phyloP scores from a whole-genome alignment of 2,113 vertebrate genomes.

The Tyrannus savana region DNA sequence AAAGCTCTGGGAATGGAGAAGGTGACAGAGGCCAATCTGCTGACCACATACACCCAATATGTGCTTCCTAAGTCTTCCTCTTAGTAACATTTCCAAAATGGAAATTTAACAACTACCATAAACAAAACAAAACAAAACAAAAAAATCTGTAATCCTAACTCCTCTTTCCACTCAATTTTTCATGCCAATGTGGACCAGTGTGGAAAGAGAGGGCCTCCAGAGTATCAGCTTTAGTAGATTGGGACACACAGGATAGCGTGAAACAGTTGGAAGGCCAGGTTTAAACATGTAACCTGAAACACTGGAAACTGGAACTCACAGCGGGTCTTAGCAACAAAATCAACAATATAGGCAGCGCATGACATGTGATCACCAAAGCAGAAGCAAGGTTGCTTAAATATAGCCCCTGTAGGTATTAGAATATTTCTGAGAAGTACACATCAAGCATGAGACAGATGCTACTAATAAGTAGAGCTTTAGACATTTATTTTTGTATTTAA shows the following conservation, averaged over 20 bases:
- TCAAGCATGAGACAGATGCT: slow-evolving; percentile 75
- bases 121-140: neutral
- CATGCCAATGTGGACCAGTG: neutral
- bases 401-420: slow-evolving; percentile 73
- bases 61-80: neutral
- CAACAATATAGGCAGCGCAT: slow-evolving; percentile 71
- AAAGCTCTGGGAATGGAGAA: neutral
- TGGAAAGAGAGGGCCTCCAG: slow-evolving; percentile 48
- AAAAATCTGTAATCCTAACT: slow-evolving; percentile 60
- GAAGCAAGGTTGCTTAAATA: slow-evolving; percentile 76
- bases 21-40: neutral
- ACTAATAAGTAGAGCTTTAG: slow-evolving; percentile 72
- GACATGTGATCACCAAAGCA: slow-evolving; percentile 74
- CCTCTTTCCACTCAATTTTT: slow-evolving; percentile 46
- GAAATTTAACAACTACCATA: slow-evolving; percentile 40
- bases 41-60: neutral
- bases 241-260: slow-evolving; percentile 28
- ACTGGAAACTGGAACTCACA: slow-evolving; percentile 69
- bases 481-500: slow-evolving; percentile 75
- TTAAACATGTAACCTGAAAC: slow-evolving; percentile 76
- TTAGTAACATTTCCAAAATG: slow-evolving; percentile 30
- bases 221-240: slow-evolving; percentile 59
- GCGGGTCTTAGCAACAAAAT: slow-evolving; percentile 76
- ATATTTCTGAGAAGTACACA: slow-evolving; percentile 76
- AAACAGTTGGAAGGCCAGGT: slow-evolving; percentile 70